Evolutionary conservation across 1,140 invertebrate species (phyloP), one percentile per base, ranked within the genome.

Genomic region (Brachionus manjavacas): DNA sequence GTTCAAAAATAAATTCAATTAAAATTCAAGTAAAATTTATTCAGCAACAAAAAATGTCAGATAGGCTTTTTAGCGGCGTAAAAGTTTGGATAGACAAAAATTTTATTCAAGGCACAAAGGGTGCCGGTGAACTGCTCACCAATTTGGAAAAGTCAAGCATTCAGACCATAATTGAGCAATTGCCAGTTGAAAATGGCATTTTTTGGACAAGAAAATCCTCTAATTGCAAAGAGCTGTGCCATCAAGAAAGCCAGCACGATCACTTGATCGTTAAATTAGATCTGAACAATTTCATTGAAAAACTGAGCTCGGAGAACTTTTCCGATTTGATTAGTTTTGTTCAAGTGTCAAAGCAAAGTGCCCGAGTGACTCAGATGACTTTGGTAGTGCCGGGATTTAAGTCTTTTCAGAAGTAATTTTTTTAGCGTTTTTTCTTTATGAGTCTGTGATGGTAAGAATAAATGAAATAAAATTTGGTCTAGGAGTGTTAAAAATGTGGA

Each of bases 31-130:
- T 66, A 20, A 66, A 8, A 16, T 25, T 66, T 66, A 25, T 12
- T 31, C 14, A 12, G 35, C 9, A 7, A 4, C 9, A 7, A 4
- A 76, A 49, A 6, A 76, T 76, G 72, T 25, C 72, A 49, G 72
- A 76, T 3, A 76, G 49, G 46, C 9, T 12, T 25, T 25, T 52
- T 23, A 12, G 3, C n/a, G 72, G 72, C 4, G 72, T 76, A 25
- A 81, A 81, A 20, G 64, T 81, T 39, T 81, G 79, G 79, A 35
- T 81, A 12, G 79, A 81, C 41, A 81, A 81, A 46, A 66, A 81
- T 81, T 81, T 81, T 25, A 25, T 81, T 6, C 52, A 60, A 39
- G 16, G 25, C 4, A 80, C 78, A 3, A 60, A 68, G 20, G 79
- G 79, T 14, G 20, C 79, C 9, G 79, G 79, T 11, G 79, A 81